Evolutionary conservation across 2,888 invertebrate species (phyloP).

Genomic region (Lasioglossum vierecki): DNA sequence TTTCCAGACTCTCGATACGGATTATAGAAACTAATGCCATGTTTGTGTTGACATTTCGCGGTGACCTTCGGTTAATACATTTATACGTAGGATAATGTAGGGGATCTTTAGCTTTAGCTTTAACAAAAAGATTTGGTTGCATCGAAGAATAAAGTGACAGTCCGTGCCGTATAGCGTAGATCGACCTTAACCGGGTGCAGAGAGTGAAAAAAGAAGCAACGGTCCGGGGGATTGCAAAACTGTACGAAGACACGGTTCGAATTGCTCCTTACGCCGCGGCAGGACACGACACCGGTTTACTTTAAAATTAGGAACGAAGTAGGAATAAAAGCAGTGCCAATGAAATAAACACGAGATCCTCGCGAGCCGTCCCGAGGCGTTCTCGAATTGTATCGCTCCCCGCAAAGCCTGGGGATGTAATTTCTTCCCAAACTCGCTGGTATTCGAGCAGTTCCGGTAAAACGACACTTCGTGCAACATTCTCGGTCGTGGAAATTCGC

Average conservation of each 20-base stretch:
- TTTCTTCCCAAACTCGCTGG: constrained; percentile 60
- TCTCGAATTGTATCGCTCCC: constrained; percentile 53
- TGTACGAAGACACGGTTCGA: neutral
- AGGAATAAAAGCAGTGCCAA: constrained; percentile 57
- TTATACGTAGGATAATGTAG: too few species aligned
- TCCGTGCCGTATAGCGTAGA: too few species aligned
- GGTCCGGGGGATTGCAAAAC: neutral
- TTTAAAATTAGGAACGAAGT: constrained; percentile 33
- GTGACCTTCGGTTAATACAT: too few species aligned
- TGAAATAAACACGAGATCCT: constrained; percentile 69
- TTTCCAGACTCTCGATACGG: too few species aligned
- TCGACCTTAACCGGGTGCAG: neutral
- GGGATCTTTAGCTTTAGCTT: too few species aligned
- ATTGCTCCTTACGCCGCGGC: neutral
- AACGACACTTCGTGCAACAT: constrained; percentile 60
- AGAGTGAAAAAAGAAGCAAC: neutral
- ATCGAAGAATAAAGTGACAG: too few species aligned
- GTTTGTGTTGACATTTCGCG: too few species aligned
- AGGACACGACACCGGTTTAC: constrained; percentile 1
- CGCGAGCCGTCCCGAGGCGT: constrained; percentile 49
- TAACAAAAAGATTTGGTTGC: too few species aligned
- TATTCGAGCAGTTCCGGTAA: constrained; percentile 53
- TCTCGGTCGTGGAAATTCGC: constrained; percentile 60
- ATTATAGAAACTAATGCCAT: too few species aligned
- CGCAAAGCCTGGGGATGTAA: constrained; percentile 59